Evolutionary conservation across 2,113 vertebrate genomes (phyloP).

Genomic region (Sylvilagus bachmani): DNA sequence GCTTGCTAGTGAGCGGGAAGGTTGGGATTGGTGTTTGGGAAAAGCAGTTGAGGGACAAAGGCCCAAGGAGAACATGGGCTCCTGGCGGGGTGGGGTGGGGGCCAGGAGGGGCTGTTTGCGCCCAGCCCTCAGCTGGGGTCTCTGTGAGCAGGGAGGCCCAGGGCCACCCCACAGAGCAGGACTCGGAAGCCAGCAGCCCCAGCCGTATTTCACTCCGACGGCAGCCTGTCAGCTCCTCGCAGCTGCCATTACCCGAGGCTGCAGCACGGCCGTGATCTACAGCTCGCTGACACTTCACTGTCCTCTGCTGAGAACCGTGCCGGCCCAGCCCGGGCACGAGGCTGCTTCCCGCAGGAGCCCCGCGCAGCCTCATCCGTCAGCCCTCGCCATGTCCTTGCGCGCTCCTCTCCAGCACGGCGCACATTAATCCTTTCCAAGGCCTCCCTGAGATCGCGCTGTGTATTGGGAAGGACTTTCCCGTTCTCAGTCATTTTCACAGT

Average conservation of each 20-base stretch:
- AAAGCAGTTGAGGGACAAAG: not conserved
- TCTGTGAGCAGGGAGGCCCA: not conserved
- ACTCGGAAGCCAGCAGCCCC: not conserved
- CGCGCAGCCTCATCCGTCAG: not conserved
- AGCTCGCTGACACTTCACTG: slow-evolving; percentile 70
- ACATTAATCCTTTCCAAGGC: not conserved
- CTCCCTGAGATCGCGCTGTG: not conserved
- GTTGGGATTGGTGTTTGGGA: too few species aligned
- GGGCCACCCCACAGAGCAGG: not conserved
- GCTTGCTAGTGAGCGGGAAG: not conserved
- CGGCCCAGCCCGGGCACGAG: too few species aligned
- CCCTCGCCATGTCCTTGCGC: not conserved
- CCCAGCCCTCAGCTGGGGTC: not conserved
- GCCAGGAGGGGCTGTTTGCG: fast-evolving
- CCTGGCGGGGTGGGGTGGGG: fast-evolving
- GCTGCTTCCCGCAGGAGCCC: too few species aligned
- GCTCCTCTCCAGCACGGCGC: not conserved
- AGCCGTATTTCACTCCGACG: not conserved
- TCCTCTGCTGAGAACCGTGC: slow-evolving; percentile 65
- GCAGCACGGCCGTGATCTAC: not conserved
- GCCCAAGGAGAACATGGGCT: not conserved
- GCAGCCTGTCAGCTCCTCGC: slow-evolving; percentile 27
- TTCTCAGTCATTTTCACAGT: not conserved
- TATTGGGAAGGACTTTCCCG: not conserved
- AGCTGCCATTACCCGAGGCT: slow-evolving; percentile 55